These are phyloP conservation scores for Brenthis hecate DNA, from an alignment of 2,888 invertebrate species.

Conservation along the genomic window DNA sequence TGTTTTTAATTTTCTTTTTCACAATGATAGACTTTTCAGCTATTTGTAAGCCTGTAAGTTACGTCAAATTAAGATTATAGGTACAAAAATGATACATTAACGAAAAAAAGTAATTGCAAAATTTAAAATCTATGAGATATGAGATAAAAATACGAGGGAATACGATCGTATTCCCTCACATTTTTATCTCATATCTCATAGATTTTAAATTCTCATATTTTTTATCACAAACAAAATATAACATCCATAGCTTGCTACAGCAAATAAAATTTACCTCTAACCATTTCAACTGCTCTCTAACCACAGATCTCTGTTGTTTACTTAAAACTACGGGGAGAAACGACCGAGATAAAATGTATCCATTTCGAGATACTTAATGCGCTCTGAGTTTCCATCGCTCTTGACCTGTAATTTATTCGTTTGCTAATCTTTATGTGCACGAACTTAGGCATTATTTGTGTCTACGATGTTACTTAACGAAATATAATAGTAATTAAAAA, in stretches of 20 bases:
- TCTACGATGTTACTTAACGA: neutral
- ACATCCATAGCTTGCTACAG: constrained; percentile 53
- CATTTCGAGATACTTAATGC: constrained; percentile 30
- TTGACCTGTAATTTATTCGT: constrained; percentile 29
- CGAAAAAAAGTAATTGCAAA: neutral
- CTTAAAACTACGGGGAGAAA: constrained; percentile 63
- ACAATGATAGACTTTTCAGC: too few relatives aligned
- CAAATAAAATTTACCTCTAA: constrained; percentile 59
- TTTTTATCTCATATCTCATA: too few relatives aligned
- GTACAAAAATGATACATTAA: too few relatives aligned
- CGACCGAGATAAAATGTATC: constrained; percentile 53
- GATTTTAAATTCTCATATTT: too few relatives aligned
- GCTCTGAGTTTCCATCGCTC: constrained; percentile 26
- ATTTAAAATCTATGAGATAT: constrained; percentile 35
- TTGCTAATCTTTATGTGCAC: constrained; percentile 20
- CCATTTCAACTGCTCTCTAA: constrained; percentile 58
- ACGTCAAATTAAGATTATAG: too few relatives aligned
- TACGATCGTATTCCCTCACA: too few relatives aligned
- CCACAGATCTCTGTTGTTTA: constrained; percentile 62
- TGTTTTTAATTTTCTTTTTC: too few relatives aligned
- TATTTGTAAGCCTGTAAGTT: too few relatives aligned
- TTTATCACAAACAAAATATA: constrained; percentile 39
- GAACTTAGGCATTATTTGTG: constrained; percentile 7
- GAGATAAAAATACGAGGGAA: too few relatives aligned
- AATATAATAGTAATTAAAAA: neutral